Percentiles rank a stretch among this genome's conserved stretches.
These are phyloP conservation scores for Diuraphis noxia DNA, from an alignment of 1,140 invertebrate species.

Conservation along the genomic window DNA sequence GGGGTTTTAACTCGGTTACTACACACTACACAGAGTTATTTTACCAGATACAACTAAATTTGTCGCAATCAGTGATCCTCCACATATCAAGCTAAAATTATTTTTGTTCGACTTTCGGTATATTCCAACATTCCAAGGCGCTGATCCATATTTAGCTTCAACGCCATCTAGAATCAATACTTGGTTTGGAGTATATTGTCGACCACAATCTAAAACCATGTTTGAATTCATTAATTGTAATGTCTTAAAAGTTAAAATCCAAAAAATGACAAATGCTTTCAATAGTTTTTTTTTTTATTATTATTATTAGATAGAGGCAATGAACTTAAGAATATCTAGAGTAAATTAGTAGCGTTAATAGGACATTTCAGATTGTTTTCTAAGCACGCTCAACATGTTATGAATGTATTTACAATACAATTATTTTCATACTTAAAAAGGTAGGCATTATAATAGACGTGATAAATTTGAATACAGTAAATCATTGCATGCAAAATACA, in stretches of 20 bases:
- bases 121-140: conserved; percentile 20
- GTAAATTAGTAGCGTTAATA: too few relatives aligned
- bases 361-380: not conserved
- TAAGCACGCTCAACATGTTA: not conserved
- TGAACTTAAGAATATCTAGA: not conserved
- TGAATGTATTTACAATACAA: not conserved
- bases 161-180: not conserved
- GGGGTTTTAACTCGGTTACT: not conserved
- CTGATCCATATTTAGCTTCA: not conserved
- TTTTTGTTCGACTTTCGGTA: not conserved
- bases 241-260: not conserved
- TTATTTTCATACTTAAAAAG: not conserved
- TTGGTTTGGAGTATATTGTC: not conserved
- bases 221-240: not conserved
- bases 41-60: conserved; percentile 40
- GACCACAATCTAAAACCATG: not conserved
- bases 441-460: too few relatives aligned
- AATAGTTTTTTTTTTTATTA: not conserved
- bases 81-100: conserved; percentile 6
- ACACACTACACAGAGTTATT: not conserved
- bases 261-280: not conserved
- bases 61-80: not conserved
- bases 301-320: not conserved
- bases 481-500: too few relatives aligned
- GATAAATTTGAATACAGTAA: too few relatives aligned